Evolutionary conservation across 2,797 vertebrate species (phyloP), one percentile per base, ranked within the genome.

Genomic region (Sebastes matsubarae): DNA sequence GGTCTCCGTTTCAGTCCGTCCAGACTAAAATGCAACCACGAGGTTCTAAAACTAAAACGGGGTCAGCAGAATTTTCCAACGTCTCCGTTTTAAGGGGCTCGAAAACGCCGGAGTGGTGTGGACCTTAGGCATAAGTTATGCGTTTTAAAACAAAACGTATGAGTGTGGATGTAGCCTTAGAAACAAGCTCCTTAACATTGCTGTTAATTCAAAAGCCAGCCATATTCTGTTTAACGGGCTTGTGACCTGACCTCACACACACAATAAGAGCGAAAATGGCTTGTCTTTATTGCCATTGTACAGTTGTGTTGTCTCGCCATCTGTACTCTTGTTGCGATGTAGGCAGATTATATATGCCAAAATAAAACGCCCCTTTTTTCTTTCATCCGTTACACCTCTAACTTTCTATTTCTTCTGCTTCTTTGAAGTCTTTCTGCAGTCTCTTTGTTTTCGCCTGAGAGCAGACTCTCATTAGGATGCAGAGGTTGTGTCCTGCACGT

Each of bases 381-480:
- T 77, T 77, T 29, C 69, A 11, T 25, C 63, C 13, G 70, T 68
- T 30, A 29, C 61, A 38, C 46, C 16, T 50, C 18, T 5, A 54
- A 50, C n/a, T 34, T 54, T 57, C n/a, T 36, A 8, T 66, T 70
- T 60, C 14, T 68, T 65, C 61, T 13, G 4, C 20, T 16, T 27
- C 24, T 72, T 79, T 68, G 11, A 54, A 42, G 52, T 79, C 16
- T 32, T 34, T 77, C 8, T 24, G 18, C 42, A 46, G 42, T 77
- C 25, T 29, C 30, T 52, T 46, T 81, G 22, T 75, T 82, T 82
- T 63, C 25, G 25, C 52, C 32, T 65, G 24, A 68, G 25, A 69
- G 74, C 36, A 61, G 57, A 68, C 67, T 42, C 38, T 11, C 65
- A 85, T 89, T 82, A 72, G 61, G 75, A 89, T 83, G 77, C 81